A percentile compares a stretch with the other conserved stretches of the same genome.
Evolutionary conservation across 2,888 invertebrate genomes (phyloP).

Genomic region (Diogma glabrata): DNA sequence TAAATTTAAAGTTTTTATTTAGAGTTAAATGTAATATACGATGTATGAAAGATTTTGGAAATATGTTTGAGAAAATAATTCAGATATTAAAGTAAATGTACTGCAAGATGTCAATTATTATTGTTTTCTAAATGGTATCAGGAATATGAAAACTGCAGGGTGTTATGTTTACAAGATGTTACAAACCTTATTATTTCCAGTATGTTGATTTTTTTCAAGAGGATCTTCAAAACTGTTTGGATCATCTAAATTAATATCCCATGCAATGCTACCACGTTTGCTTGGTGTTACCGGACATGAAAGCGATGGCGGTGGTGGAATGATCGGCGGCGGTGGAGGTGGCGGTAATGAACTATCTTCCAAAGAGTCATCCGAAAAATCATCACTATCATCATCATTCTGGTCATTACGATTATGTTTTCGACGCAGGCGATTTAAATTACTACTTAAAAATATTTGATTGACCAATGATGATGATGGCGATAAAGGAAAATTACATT

Average conservation of each 20-base stretch:
- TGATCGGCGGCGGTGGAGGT: constrained; percentile 38
- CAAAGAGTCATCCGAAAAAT: constrained; percentile 74
- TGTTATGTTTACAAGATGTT: too few relatives aligned
- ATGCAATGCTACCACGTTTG: constrained; percentile 72
- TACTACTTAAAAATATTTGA: constrained; percentile 27
- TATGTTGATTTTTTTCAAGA: constrained; percentile 37
- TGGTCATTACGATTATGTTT: constrained; percentile 11
- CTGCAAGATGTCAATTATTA: too few relatives aligned
- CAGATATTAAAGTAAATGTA: too few relatives aligned
- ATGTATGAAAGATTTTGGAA: too few relatives aligned
- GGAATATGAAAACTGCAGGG: too few relatives aligned
- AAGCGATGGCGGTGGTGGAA: constrained; percentile 35
- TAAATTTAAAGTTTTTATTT: too few relatives aligned
- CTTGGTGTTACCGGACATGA: constrained; percentile 44
- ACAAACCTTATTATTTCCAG: constrained; percentile 49
- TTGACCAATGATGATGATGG: constrained; percentile 41
- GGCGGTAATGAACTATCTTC: constrained; percentile 60
- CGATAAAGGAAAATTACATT: constrained; percentile 23
- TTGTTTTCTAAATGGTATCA: too few relatives aligned
- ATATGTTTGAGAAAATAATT: too few relatives aligned
- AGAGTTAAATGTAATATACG: too few relatives aligned
- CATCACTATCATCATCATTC: constrained; percentile 36
- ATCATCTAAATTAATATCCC: constrained; percentile 74
- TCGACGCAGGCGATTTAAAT: constrained; percentile 9
- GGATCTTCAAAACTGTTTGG: constrained; percentile 39